Conservation (phyloP, 2,797 vertebrate genomes). For the Rhynchonycteris naso region DNA sequence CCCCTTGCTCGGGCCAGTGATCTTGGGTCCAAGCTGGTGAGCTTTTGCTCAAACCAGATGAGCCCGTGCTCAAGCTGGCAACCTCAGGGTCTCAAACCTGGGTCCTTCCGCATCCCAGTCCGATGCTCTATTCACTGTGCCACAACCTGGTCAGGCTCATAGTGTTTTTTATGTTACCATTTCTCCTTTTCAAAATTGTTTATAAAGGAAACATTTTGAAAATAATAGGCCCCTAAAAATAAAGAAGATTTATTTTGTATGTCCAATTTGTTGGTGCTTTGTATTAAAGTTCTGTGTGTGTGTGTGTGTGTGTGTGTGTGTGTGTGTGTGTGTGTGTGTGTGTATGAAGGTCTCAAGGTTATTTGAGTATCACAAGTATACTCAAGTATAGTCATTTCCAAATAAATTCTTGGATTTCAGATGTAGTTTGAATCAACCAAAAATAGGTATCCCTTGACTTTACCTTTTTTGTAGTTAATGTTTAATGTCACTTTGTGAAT, state of each 20-base stretch:
- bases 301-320: not conserved
- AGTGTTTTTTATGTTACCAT: not conserved
- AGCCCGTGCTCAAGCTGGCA: no score
- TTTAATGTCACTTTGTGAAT: not conserved
- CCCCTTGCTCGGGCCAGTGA: no score
- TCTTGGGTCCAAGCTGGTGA: no score
- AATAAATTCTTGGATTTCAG: not conserved
- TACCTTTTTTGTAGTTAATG: not conserved
- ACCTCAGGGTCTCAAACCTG: no score
- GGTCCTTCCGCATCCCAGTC: no score
- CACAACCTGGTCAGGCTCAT: no score
- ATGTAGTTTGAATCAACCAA: not conserved
- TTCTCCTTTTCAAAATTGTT: not conserved
- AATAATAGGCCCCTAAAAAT: slow-evolving; percentile 5
- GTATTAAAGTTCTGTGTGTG: not conserved
- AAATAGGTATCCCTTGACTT: not conserved
- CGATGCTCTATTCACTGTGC: no score
- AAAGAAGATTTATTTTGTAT: not conserved
- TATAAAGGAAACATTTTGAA: slow-evolving; percentile 27
- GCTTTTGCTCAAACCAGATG: no score
- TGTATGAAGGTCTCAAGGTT: not conserved
- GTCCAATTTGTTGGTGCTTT: not conserved
- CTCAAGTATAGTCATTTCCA: not conserved
- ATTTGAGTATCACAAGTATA: not conserved
- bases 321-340: not conserved